Percentiles rank a stretch among this genome's conserved stretches.
Evolutionary conservation across 2,113 vertebrate genomes (phyloP).

Genomic region (Nyctereutes procyonoides): DNA sequence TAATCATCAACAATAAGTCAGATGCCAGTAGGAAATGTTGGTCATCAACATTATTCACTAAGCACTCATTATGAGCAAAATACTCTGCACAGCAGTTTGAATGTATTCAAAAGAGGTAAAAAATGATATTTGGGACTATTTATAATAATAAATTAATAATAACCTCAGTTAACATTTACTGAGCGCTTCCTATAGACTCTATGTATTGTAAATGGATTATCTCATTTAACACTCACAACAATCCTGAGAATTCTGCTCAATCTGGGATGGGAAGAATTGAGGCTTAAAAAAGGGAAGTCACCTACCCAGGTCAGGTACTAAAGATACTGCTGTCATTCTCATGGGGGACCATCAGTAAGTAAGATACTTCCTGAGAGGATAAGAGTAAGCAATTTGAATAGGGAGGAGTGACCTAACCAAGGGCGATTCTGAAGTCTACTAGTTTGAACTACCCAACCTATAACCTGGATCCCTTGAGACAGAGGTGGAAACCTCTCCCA

Average conservation of each 20-base stretch:
- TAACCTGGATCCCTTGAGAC: neutral
- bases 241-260: neutral
- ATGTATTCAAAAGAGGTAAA: slow-evolving; percentile 1
- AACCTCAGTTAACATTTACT: neutral
- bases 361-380: neutral
- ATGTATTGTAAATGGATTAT: neutral
- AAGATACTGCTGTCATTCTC: neutral
- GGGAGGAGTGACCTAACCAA: neutral
- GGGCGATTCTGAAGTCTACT: neutral
- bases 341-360: neutral
- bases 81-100: neutral
- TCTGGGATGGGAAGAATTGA: neutral
- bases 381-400: neutral
- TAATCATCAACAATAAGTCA: slow-evolving; percentile 11
- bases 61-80: neutral
- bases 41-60: neutral
- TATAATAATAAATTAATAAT: neutral
- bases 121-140: neutral
- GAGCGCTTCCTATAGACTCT: neutral
- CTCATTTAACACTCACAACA: neutral
- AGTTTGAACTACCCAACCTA: neutral
- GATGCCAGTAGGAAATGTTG: neutral
- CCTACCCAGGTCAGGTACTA: neutral
- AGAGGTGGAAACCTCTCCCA: slow-evolving; percentile 35
- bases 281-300: neutral